A percentile compares a stretch with the other conserved stretches of the same genome.
Evolutionary conservation across 2,113 vertebrate species (phyloP).

Genomic region (Ginglymostoma cirratum): DNA sequence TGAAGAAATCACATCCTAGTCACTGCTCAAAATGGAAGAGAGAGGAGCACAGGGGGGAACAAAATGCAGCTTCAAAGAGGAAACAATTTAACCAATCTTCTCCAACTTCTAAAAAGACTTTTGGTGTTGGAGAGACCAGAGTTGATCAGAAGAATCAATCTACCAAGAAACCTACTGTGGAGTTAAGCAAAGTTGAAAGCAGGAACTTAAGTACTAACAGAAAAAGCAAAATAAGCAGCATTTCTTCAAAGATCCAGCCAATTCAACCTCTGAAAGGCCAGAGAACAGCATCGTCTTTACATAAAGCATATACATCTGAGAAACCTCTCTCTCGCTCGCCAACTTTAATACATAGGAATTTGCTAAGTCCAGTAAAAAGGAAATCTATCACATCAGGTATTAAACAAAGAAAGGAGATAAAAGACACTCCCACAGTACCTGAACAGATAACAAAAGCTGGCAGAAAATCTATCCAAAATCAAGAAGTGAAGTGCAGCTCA

Average conservation of each 20-base stretch:
- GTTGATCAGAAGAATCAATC: neutral
- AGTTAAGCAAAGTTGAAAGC: neutral
- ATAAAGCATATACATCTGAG: neutral
- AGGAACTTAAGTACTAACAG: neutral
- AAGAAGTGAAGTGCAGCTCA: neutral
- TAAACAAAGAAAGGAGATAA: slow-evolving; percentile 2
- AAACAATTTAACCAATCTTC: neutral
- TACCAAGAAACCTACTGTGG: neutral
- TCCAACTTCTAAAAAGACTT: neutral
- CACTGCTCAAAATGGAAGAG: slow-evolving; percentile 69
- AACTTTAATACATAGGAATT: neutral
- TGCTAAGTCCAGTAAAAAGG: neutral
- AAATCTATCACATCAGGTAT: slow-evolving; percentile 2
- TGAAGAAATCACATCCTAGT: slow-evolving; percentile 52
- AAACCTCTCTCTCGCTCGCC: neutral
- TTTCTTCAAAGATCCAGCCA: neutral
- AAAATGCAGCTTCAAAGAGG: slow-evolving; percentile 28
- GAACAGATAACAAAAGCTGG: neutral
- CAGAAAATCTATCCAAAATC: slow-evolving; percentile 20
- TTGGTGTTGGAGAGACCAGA: neutral
- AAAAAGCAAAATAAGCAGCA: neutral
- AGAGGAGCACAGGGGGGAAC: slow-evolving; percentile 50
- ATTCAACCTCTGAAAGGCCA: neutral
- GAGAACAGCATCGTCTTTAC: neutral
- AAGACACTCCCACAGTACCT: neutral